A percentile compares a stretch with the other conserved stretches of the same genome.
Evolutionary conservation across 2,888 invertebrate species (phyloP).

Genomic region (Pandemis heparana): DNA sequence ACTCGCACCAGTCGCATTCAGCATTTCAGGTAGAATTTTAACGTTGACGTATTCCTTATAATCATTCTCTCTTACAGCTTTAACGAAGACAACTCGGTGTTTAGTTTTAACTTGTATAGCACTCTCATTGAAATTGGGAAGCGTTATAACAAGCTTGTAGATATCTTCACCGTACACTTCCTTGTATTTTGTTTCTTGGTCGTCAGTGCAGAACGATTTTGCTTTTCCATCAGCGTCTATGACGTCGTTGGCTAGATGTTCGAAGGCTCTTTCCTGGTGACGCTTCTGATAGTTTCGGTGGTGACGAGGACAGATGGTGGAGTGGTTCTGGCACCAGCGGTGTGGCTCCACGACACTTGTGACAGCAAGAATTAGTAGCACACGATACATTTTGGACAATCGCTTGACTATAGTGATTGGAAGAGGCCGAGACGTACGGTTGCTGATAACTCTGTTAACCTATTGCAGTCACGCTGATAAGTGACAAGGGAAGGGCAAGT

Average conservation of each 20-base stretch:
- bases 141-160: conserved; percentile 12
- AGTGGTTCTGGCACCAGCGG: conserved; percentile 24
- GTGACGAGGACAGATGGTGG: not conserved
- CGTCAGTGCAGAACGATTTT: conserved; percentile 19
- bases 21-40: conserved; percentile 25
- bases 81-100: conserved; percentile 31
- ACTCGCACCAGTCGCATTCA: conserved; percentile 6
- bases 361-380: conserved; percentile 19
- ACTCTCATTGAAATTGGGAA: conserved; percentile 27
- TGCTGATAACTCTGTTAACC: conserved; percentile 7
- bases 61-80: conserved; percentile 10
- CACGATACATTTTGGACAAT: conserved; percentile 26
- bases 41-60: conserved; percentile 20
- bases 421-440: not conserved
- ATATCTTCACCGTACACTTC: conserved; percentile 28
- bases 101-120: conserved; percentile 34
- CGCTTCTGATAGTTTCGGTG: conserved; percentile 1
- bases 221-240: conserved; percentile 30
- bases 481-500: not conserved
- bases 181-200: conserved; percentile 5
- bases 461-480: not conserved
- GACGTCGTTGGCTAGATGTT: conserved; percentile 24
- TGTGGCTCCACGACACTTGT: conserved; percentile 22
- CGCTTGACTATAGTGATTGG: not conserved
- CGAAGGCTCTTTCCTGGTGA: conserved; percentile 24